These are phyloP conservation scores for Luehdorfia chinensis DNA, from an alignment of 1,140 invertebrate genomes.

Conservation along the genomic window DNA sequence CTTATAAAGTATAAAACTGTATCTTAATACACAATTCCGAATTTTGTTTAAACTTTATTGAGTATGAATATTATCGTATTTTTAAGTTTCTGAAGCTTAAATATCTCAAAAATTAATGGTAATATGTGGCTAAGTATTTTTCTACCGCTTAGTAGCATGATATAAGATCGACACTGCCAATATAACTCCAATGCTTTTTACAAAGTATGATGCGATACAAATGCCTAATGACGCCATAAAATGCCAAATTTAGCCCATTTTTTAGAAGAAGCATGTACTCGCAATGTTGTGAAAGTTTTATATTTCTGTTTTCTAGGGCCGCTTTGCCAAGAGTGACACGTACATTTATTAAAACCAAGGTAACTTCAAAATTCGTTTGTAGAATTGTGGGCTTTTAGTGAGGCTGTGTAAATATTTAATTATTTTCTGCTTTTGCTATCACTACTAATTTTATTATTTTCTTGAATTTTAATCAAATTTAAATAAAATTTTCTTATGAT, in stretches of 20 bases:
- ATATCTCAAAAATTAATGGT: too few species aligned
- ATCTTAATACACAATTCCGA: too few species aligned
- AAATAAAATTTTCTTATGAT: too few species aligned
- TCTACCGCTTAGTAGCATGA: conserved; percentile 2
- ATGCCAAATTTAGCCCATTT: conserved; percentile 11
- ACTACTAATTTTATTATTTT: neutral
- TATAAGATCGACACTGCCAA: neutral
- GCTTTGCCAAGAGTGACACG: conserved; percentile 80
- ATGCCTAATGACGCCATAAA: too few species aligned
- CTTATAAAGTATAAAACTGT: too few species aligned
- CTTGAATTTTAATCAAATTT: too few species aligned
- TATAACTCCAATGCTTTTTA: conserved; percentile 5
- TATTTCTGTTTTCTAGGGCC: conserved; percentile 68
- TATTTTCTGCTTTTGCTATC: neutral
- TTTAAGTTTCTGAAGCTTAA: too few species aligned
- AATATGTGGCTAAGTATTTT: conserved; percentile 1
- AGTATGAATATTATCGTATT: too few species aligned
- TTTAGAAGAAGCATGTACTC: conserved; percentile 37
- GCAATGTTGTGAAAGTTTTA: conserved; percentile 58
- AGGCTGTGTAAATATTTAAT: neutral
- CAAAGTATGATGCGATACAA: neutral
- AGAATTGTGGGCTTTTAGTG: neutral
- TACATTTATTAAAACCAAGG: conserved; percentile 80
- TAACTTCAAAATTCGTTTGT: conserved; percentile 47
- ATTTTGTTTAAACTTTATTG: too few species aligned